phyloP scores from a whole-genome alignment of 1,140 invertebrate genomes.

The Polypedilum pembai region DNA sequence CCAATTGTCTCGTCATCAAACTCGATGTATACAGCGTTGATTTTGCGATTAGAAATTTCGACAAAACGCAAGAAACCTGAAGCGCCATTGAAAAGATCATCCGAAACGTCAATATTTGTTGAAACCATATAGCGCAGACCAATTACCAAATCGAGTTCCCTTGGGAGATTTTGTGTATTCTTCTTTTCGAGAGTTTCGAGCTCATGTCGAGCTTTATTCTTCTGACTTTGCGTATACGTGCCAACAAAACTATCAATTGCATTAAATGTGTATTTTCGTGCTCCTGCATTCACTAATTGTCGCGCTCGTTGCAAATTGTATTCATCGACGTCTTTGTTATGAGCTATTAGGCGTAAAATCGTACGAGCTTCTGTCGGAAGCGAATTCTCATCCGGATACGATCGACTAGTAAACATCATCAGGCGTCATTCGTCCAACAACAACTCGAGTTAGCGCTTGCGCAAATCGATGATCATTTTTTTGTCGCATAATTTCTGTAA shows the following conservation, averaged over 20 bases:
- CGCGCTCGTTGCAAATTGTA: not conserved
- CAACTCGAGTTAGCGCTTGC: slow-evolving; percentile 33
- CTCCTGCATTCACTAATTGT: not conserved
- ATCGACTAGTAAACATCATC: not conserved
- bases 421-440: slow-evolving; percentile 29
- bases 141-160: not conserved
- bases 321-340: not conserved
- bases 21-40: not conserved
- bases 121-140: slow-evolving; percentile 29
- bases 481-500: slow-evolving; percentile 35
- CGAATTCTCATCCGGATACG: not conserved
- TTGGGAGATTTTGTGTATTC: not conserved
- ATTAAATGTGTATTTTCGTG: not conserved
- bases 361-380: not conserved
- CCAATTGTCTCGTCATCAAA: not conserved
- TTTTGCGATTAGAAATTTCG: not conserved
- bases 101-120: not conserved
- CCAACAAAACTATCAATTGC: not conserved
- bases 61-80: not conserved
- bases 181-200: not conserved
- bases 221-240: not conserved
- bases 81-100: slow-evolving; percentile 26
- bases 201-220: not conserved
- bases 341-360: not conserved
- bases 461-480: slow-evolving; percentile 33